Evolutionary conservation across 1,140 invertebrate species (phyloP).

Genomic region (Acyrthosiphon pisum): DNA sequence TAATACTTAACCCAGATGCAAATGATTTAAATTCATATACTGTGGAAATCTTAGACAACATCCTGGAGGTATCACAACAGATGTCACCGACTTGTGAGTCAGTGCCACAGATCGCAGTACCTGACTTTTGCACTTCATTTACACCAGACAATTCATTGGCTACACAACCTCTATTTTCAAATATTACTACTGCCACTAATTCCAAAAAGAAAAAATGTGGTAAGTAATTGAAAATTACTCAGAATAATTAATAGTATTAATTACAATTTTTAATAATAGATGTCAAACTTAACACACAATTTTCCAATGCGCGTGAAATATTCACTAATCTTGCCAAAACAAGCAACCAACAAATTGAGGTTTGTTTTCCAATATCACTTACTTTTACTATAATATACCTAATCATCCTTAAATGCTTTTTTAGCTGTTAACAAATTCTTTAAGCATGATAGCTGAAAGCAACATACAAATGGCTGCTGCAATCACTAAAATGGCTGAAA

Average conservation of each 20-base stretch:
- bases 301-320: neutral
- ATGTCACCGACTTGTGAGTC: no score
- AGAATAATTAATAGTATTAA: neutral
- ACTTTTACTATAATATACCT: neutral
- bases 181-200: neutral
- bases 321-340: neutral
- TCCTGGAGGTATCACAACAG: no score
- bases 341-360: neutral
- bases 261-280: neutral
- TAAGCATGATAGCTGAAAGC: neutral
- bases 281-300: slow-evolving; percentile 7
- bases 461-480: neutral
- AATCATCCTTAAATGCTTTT: neutral
- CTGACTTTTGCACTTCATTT: no score
- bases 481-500: neutral
- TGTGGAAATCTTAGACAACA: no score
- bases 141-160: no score
- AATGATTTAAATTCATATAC: no score
- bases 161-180: neutral
- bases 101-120: no score
- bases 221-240: neutral
- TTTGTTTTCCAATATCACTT: neutral
- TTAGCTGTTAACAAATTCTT: neutral
- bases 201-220: neutral
- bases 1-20: no score